Percentiles rank a stretch among this genome's conserved stretches.
Conservation (phyloP, 2,113 vertebrate species). For the Hemiprocne comata region DNA sequence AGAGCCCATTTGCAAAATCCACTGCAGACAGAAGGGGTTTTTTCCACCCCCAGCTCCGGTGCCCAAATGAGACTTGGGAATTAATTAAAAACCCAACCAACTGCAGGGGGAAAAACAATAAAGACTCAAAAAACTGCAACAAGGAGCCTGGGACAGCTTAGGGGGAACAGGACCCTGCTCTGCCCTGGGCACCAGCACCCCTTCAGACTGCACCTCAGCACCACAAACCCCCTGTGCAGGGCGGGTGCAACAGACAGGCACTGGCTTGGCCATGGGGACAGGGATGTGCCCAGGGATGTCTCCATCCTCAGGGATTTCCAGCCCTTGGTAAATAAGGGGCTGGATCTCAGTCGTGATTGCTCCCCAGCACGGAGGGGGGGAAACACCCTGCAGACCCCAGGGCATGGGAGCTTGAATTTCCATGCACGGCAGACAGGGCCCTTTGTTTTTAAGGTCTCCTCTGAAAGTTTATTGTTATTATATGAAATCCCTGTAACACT, state of each 20-base stretch:
- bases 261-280: fast-evolving
- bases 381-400: background rate
- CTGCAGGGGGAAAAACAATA: background rate
- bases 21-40: background rate
- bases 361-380: background rate
- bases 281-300: background rate
- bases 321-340: fast-evolving
- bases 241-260: background rate
- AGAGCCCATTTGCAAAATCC: background rate
- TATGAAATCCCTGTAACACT: constrained; percentile 27
- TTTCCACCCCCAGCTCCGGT: background rate
- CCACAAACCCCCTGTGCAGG: background rate
- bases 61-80: constrained; percentile 24
- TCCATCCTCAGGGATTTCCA: background rate
- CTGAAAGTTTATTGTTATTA: constrained; percentile 36
- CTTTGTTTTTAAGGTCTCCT: constrained; percentile 32
- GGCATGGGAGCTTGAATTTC: background rate
- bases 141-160: background rate
- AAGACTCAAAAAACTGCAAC: background rate
- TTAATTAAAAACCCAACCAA: background rate
- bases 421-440: background rate
- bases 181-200: too few relatives aligned
- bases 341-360: background rate
- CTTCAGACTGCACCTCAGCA: too few relatives aligned
- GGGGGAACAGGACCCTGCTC: too few relatives aligned